A percentile compares a stretch with the other conserved stretches of the same genome.
These are phyloP conservation scores for Odontamblyopus rebecca DNA, from an alignment of 2,797 vertebrate species.

Conservation along the genomic window DNA sequence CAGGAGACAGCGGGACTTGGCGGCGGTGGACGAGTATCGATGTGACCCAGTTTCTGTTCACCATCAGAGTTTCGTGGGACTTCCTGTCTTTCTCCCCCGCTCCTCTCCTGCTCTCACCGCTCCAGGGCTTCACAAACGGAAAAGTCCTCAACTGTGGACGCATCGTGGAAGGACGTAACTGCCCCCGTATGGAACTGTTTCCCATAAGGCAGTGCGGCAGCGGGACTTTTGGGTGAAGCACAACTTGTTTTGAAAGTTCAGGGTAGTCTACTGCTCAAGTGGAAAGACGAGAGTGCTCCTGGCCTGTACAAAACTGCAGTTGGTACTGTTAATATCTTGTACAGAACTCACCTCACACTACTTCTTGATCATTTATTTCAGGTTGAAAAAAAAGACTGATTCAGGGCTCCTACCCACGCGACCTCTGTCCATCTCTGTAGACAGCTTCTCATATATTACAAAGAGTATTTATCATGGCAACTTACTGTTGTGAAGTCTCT, in stretches of 20 bases:
- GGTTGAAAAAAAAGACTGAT: constrained; percentile 60
- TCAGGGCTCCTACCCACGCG: constrained; percentile 69
- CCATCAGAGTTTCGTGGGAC: constrained; percentile 22
- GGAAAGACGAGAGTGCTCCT: constrained; percentile 50
- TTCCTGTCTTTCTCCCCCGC: not conserved
- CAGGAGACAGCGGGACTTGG: constrained; percentile 62
- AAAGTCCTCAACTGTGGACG: constrained; percentile 39
- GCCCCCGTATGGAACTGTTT: constrained; percentile 45
- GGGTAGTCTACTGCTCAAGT: constrained; percentile 54
- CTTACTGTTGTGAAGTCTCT: constrained; percentile 72
- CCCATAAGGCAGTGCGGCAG: constrained; percentile 46
- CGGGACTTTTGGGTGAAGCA: constrained; percentile 66
- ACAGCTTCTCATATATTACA: constrained; percentile 65
- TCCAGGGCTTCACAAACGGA: constrained; percentile 36
- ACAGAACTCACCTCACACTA: constrained; percentile 68
- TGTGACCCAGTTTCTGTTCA: constrained; percentile 69
- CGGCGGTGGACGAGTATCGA: constrained; percentile 64
- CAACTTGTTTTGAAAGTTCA: constrained; percentile 72
- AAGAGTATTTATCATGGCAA: constrained; percentile 71
- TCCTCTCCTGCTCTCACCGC: constrained; percentile 28
- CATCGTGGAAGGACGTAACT: constrained; percentile 52
- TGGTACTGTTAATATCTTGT: constrained; percentile 69
- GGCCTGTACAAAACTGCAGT: constrained; percentile 66
- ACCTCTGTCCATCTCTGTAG: constrained; percentile 64
- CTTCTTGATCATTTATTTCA: constrained; percentile 69